These are phyloP conservation scores for Prenolepis imparis DNA, from an alignment of 2,888 invertebrate species.

Conservation along the genomic window DNA sequence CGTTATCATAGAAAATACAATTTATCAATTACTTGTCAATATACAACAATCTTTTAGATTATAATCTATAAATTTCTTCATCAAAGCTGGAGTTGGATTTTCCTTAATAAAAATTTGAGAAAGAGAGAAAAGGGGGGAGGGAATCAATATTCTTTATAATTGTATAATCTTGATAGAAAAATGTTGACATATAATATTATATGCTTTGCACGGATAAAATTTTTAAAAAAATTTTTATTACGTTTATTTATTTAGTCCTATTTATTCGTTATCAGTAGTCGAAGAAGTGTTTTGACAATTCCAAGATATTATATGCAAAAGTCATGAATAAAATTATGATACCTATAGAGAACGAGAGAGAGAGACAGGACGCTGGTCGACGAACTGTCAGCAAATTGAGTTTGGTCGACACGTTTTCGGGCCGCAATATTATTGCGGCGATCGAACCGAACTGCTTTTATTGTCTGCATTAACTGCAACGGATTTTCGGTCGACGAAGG, in stretches of 20 bases:
- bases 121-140: too few species aligned
- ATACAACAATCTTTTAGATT: background rate
- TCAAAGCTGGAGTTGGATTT: background rate
- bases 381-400: constrained; percentile 48
- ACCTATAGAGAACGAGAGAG: background rate
- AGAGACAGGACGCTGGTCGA: constrained; percentile 38
- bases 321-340: constrained; percentile 24
- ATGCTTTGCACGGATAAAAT: background rate
- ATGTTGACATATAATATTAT: background rate
- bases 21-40: constrained; percentile 7
- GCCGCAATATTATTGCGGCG: constrained; percentile 44
- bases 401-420: constrained; percentile 36
- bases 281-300: constrained; percentile 1
- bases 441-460: constrained; percentile 33
- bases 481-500: constrained; percentile 43
- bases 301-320: background rate
- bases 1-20: constrained; percentile 2
- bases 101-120: background rate
- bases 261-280: background rate
- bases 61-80: background rate
- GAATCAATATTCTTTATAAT: background rate
- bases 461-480: constrained; percentile 47
- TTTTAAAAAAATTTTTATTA: background rate
- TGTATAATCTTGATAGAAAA: background rate
- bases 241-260: background rate